Percentiles rank a stretch among this genome's conserved stretches.
Conservation (phyloP, 2,888 invertebrate genomes). For the Stramonita haemastoma region DNA sequence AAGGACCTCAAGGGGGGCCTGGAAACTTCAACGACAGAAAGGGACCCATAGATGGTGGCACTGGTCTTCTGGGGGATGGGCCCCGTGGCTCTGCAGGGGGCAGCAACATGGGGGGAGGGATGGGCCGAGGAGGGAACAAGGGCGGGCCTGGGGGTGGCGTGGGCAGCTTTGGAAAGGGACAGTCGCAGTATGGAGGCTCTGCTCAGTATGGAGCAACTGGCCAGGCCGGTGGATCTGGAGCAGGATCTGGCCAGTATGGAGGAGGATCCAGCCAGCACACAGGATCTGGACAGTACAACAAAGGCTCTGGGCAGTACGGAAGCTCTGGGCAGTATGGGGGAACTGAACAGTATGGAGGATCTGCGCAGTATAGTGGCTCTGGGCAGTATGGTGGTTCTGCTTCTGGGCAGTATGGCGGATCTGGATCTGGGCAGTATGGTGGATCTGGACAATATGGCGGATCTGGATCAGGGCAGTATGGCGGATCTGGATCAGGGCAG, state of each 20-base stretch:
- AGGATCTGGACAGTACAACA: too few species aligned
- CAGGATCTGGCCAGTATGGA: neutral
- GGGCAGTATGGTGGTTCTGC: neutral
- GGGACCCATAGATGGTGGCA: neutral
- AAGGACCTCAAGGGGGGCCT: neutral
- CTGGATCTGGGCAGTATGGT: neutral
- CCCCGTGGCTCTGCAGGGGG: neutral
- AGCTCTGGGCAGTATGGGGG: neutral
- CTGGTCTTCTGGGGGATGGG: neutral
- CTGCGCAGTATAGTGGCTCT: neutral
- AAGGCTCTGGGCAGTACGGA: neutral
- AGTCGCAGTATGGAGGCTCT: neutral
- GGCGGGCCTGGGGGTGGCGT: neutral
- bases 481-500: neutral
- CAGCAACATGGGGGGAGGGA: neutral
- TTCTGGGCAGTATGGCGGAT: neutral
- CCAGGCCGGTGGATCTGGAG: neutral
- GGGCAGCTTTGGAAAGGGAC: conserved; percentile 12
- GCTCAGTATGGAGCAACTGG: neutral
- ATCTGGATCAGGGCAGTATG: neutral
- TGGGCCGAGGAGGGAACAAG: conserved; percentile 13
- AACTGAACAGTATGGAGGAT: neutral
- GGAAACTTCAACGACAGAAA: neutral
- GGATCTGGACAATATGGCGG: neutral
- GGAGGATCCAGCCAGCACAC: neutral